phyloP scores from a whole-genome alignment of 1,140 invertebrate genomes.

The Varroa destructor region DNA sequence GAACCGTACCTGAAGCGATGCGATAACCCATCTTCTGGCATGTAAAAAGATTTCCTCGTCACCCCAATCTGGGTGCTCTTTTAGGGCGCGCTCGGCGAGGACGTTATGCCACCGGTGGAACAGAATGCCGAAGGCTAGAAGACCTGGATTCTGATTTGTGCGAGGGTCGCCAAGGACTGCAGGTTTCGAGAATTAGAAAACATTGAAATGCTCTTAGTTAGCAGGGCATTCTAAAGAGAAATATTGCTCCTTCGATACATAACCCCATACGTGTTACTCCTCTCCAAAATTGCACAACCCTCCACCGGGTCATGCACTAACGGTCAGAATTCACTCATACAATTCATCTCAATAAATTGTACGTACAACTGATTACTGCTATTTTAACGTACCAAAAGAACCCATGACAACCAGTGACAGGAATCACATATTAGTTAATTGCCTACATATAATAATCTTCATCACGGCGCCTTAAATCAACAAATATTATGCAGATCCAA shows the following conservation, averaged over 20 bases:
- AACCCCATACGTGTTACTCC: too few relatives aligned
- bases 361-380: too few relatives aligned
- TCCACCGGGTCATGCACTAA: too few relatives aligned
- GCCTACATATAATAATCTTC: too few relatives aligned
- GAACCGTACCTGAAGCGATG: slow-evolving; percentile 66
- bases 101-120: slow-evolving; percentile 94
- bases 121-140: slow-evolving; percentile 79
- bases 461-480: too few relatives aligned
- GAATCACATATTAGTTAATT: too few relatives aligned
- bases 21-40: slow-evolving; percentile 73
- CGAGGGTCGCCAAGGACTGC: slow-evolving; percentile 86
- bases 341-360: too few relatives aligned
- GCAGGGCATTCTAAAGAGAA: not conserved
- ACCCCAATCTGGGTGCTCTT: slow-evolving; percentile 67
- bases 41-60: slow-evolving; percentile 89
- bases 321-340: too few relatives aligned
- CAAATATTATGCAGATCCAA: too few relatives aligned
- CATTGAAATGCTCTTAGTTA: not conserved
- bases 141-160: slow-evolving; percentile 90
- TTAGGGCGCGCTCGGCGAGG: slow-evolving; percentile 60
- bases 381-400: too few relatives aligned
- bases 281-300: too few relatives aligned
- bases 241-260: not conserved
- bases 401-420: too few relatives aligned
- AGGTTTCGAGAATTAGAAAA: slow-evolving; percentile 31